Evolutionary conservation across 2,797 vertebrate species (phyloP), one percentile per base, ranked within the genome.

Genomic region (Cynodonichthys magdalenae): DNA sequence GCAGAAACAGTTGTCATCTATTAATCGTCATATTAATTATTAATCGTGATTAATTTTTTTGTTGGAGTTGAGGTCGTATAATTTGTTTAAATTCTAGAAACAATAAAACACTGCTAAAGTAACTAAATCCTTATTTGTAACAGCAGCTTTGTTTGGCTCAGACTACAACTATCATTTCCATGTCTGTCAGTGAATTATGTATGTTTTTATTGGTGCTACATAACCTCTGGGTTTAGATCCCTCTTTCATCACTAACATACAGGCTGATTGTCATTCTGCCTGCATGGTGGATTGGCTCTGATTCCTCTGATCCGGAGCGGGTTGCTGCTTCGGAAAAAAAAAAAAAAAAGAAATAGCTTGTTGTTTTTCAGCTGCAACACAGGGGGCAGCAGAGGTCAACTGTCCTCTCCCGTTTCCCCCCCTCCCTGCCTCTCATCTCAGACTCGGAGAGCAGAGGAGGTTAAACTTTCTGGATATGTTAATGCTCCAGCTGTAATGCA

Each of bases 361-460:
- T 89, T 85, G 86, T 89, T 87, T 85, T 70, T 42, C 83, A 47
- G 75, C 78, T 78, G 75, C 62, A 87, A 87, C 85, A 88, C 84
- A 89, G 88, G 88, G 90, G 90, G 89, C 89, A 89, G 88, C 88
- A 90, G 85, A 90, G 89, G 89, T 90, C 90, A 89, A 81, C 75
- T 57, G 79, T 83, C 83, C 79, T 80, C 71, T 59, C 59, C 45
- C 61, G 2, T 18, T 18, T 14, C 24, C 24, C 48, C 48, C 8
- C 27, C 14, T 53, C 64, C 54, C 47, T 66, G 62, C 71, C 61
- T 57, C 79, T 69, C 68, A 5, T 45, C 53, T 57, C 27, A 48
- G 63, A 77, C 49, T 63, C 71, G 15, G 63, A 36, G 75, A 69
- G 77, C 67, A 66, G 59, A 63, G 71, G 77, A 85, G 87, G 86